Percentiles rank a stretch among this genome's conserved stretches.
Conservation (phyloP, 2,797 vertebrate genomes). For the Anabacerthia variegaticeps region DNA sequence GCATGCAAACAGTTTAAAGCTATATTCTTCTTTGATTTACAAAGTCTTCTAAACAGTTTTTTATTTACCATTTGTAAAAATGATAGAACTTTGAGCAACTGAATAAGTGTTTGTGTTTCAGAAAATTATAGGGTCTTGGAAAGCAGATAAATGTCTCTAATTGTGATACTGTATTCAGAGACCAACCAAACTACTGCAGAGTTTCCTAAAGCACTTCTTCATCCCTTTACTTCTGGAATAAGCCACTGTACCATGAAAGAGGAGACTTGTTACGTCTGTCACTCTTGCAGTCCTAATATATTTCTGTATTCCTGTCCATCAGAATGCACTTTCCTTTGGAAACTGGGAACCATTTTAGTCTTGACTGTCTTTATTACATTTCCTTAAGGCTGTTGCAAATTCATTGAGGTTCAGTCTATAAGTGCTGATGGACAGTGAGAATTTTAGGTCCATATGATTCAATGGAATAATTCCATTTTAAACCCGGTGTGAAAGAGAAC, state of each 20-base stretch:
- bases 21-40: conserved; percentile 77
- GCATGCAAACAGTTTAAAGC: conserved; percentile 78
- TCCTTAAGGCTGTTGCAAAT: not conserved
- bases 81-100: conserved; percentile 50
- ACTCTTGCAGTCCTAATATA: not conserved
- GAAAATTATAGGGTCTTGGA: conserved; percentile 43
- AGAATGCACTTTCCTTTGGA: not conserved
- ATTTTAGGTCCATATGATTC: not conserved
- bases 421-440: not conserved
- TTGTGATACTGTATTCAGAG: conserved; percentile 25
- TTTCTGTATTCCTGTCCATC: not conserved
- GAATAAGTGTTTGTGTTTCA: conserved; percentile 49
- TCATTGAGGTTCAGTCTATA: not conserved
- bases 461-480: not conserved
- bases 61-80: conserved; percentile 51
- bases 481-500: not conserved
- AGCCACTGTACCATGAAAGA: not conserved
- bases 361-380: not conserved
- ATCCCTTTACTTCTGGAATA: conserved; percentile 25
- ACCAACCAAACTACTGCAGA: conserved; percentile 6
- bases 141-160: conserved; percentile 42
- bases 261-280: not conserved
- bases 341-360: not conserved
- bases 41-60: conserved; percentile 54
- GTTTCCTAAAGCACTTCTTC: conserved; percentile 26